Evolutionary conservation across 2,797 vertebrate genomes (phyloP).

Genomic region (Centropyge bicolor): DNA sequence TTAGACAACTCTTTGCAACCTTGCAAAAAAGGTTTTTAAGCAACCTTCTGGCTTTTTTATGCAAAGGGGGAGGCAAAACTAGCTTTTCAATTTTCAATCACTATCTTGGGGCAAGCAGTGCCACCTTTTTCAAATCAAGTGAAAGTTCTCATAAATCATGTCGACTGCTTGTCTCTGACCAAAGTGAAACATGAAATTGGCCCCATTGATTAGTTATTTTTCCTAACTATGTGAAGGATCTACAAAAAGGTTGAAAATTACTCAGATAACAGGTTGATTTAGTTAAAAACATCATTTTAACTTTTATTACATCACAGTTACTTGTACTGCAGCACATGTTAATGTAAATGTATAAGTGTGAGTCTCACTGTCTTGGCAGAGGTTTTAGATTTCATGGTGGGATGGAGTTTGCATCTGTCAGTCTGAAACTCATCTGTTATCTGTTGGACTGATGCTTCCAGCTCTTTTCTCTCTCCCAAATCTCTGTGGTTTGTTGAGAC

Average conservation of each 20-base stretch:
- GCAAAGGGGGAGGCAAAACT: neutral
- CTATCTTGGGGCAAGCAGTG: neutral
- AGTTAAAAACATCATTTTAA: neutral
- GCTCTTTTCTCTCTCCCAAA: constrained; percentile 1
- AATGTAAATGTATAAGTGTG: neutral
- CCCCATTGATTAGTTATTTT: neutral
- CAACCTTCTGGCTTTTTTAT: neutral
- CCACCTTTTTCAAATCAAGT: neutral
- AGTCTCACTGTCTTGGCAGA: neutral
- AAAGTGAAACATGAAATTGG: neutral
- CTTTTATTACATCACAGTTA: neutral
- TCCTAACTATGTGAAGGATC: neutral
- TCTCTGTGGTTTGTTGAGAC: constrained; percentile 11
- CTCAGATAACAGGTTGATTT: neutral
- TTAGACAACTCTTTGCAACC: neutral
- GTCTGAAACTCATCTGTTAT: neutral
- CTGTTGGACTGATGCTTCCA: neutral
- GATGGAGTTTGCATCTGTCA: neutral
- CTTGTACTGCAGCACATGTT: neutral
- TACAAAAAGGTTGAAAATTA: neutral
- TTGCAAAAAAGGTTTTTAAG: neutral
- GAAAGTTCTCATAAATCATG: neutral
- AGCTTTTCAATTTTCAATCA: neutral
- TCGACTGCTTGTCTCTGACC: neutral
- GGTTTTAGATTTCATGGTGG: neutral